A percentile compares a stretch with the other conserved stretches of the same genome.
phyloP scores from a whole-genome alignment of 2,113 vertebrate species.

The Lamprotornis superbus region DNA sequence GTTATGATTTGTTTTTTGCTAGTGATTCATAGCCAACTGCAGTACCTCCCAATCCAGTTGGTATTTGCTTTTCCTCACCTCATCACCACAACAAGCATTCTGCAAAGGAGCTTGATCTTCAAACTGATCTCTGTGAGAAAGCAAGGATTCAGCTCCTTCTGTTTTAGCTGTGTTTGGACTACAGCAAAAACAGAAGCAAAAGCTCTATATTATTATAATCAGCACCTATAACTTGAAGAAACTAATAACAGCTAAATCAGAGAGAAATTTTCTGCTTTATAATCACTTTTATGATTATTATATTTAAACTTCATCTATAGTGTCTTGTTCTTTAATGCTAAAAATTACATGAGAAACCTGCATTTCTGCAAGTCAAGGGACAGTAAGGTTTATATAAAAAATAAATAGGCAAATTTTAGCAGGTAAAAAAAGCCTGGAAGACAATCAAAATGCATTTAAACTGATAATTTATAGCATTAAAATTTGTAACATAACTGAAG shows the following conservation, averaged over 20 bases:
- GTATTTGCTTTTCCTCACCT: not conserved
- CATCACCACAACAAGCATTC: not conserved
- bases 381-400: slow-evolving; percentile 18
- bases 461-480: slow-evolving; percentile 16
- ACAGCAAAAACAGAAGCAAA: not conserved
- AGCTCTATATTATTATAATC: not conserved
- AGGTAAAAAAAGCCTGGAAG: not conserved
- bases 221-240: not conserved
- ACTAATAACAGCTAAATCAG: not conserved
- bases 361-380: not conserved
- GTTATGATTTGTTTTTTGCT: not conserved
- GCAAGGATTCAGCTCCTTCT: not conserved
- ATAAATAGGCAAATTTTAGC: not conserved
- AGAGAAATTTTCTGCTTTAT: not conserved
- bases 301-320: not conserved
- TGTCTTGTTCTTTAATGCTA: not conserved
- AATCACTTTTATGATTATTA: not conserved
- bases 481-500: not conserved
- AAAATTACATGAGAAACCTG: slow-evolving; percentile 17
- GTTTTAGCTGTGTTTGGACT: not conserved
- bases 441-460: slow-evolving; percentile 17
- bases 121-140: not conserved
- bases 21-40: not conserved
- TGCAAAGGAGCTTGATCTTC: not conserved
- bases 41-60: not conserved